Conservation (phyloP, 2,797 vertebrate species). For the Nothura maculosa region DNA sequence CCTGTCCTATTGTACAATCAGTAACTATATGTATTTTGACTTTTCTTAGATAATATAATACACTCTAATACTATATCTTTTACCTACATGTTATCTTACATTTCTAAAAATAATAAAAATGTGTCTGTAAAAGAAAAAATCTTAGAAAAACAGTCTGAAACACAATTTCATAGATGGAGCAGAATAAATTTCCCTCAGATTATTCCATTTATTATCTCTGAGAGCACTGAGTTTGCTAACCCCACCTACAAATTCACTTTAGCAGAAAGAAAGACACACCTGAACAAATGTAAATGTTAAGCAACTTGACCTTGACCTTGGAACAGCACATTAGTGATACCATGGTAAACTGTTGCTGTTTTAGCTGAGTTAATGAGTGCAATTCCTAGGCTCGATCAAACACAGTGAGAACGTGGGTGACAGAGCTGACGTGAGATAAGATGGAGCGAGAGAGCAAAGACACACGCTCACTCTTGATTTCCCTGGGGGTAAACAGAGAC, state of each 20-base stretch:
- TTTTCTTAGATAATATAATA: not conserved
- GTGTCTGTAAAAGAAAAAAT: not conserved
- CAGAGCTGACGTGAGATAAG: not conserved
- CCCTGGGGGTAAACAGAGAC: not conserved
- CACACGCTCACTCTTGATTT: not conserved
- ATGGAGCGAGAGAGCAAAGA: not conserved
- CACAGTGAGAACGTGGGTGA: not conserved
- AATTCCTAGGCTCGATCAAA: not conserved
- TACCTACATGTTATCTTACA: not conserved
- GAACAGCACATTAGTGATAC: not conserved
- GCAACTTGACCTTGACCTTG: conserved; percentile 9
- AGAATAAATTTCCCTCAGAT: not conserved
- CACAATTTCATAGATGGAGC: not conserved
- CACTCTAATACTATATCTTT: not conserved
- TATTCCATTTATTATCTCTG: not conserved
- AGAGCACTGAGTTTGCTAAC: not conserved
- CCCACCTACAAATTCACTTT: not conserved
- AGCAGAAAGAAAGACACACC: not conserved
- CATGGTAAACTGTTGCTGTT: conserved; percentile 14
- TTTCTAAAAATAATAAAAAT: not conserved
- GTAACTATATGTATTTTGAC: not conserved
- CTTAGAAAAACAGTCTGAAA: not conserved
- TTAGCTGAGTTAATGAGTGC: not conserved
- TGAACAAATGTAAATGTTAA: not conserved
- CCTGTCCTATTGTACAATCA: not conserved